Conservation (phyloP, 2,797 vertebrate genomes). For the Gobio occitaniae region DNA sequence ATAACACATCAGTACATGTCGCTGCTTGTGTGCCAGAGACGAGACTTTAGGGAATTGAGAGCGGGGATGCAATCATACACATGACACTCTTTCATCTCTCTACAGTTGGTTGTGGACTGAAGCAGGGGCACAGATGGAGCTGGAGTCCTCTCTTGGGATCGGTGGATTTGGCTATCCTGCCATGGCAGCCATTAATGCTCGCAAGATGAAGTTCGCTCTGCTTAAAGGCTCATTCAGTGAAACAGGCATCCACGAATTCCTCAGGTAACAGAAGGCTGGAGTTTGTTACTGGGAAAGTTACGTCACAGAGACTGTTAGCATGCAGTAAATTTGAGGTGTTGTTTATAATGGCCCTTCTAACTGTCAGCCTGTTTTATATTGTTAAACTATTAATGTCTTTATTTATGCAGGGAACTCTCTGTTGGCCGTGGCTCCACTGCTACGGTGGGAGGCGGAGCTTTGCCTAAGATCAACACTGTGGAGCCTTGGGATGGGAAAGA, state of each 20-base stretch:
- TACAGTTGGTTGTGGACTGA: constrained; percentile 96
- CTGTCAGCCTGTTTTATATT: constrained; percentile 30
- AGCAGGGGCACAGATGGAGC: constrained; percentile 89
- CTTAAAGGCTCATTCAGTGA: constrained; percentile 97
- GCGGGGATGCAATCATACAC: background rate
- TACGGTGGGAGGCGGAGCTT: constrained; percentile 84
- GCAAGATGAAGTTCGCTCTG: constrained; percentile 97
- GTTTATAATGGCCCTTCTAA: constrained; percentile 22
- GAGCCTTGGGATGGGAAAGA: constrained; percentile 96
- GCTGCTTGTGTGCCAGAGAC: constrained; percentile 10
- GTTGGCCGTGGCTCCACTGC: constrained; percentile 93
- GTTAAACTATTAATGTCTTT: constrained; percentile 13
- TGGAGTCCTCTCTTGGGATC: constrained; percentile 90
- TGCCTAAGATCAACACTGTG: constrained; percentile 85
- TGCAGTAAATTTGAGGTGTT: constrained; percentile 25
- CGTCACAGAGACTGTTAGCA: background rate
- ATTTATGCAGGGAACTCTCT: constrained; percentile 86
- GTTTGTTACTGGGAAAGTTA: constrained; percentile 33
- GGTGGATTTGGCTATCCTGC: constrained; percentile 97
- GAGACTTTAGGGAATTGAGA: constrained; percentile 2
- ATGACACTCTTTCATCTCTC: constrained; percentile 19
- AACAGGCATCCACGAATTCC: constrained; percentile 95
- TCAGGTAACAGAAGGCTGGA: constrained; percentile 80
- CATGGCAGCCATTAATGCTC: constrained; percentile 94
- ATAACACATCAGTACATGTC: constrained; percentile 35